Base-by-base conservation (phyloP, 2,888 invertebrate genomes). In the Pristionchus entomophagus region DNA sequence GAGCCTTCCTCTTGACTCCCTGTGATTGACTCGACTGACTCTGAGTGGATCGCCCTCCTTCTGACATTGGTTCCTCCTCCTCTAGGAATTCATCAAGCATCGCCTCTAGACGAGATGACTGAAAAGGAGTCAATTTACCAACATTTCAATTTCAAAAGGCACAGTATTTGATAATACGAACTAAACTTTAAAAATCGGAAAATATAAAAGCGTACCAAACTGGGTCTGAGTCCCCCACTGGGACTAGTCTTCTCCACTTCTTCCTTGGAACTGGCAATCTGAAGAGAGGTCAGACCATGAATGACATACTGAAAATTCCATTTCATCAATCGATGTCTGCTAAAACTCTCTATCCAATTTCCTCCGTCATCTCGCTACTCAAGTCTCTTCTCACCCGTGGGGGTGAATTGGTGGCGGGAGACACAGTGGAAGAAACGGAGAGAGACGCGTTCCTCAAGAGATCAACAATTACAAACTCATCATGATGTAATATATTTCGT, bases 1-100 rank as follows among this genome's bases (percentile, higher is more conserved):
- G 53, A 5, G 81, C 56, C 56, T 81, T 81, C 38, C 81, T 81
- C 81, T 81, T 78, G 49, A 45, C 19, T 45, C 19, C 32, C 51
- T 78, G 45, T 26, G 29, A 49, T n/a, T 17, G 10, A 8, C 45
- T 32, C 6, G 14, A 10, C 26, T 81, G 81, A 56, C 56, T 81
- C 59, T 59, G 22, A 35, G 8, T 81, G n/a, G n/a, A n/a, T n/a
- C n/a, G n/a, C 35, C 22, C 19, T 35, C 56, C 38, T 38, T 45
- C 81, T 17, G 32, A 32, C 1, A 38, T 12, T 0, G 81, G 56
- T 22, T 81, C 56, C 22, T 81, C 81, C 4, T 81, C 81, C 14
- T 81, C 81, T 6, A 35, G 2, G 38, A 51, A 17, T 14, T 80
- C 80, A 4, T 26, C 80, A 17, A 80, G 26, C 6, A 80, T 17